These are phyloP conservation scores for Acanthurus lineatus DNA, from an alignment of 2,797 vertebrate species.

Conservation along the genomic window DNA sequence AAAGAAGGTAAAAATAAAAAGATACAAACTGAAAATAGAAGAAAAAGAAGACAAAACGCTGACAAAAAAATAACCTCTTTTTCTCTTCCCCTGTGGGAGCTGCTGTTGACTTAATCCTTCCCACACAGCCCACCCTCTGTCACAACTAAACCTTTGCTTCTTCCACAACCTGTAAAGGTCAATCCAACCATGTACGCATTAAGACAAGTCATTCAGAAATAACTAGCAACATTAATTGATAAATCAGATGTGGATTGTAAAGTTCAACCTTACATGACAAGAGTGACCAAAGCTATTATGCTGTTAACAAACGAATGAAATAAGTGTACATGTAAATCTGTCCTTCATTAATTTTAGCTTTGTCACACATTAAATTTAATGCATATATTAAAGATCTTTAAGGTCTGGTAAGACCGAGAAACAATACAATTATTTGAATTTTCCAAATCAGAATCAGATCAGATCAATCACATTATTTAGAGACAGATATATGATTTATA, in stretches of 20 bases:
- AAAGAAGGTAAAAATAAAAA: slow-evolving; percentile 11
- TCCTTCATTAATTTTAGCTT: not conserved
- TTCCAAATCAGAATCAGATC: too few relatives aligned
- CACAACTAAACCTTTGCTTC: slow-evolving; percentile 62
- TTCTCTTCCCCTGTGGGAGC: slow-evolving; percentile 61
- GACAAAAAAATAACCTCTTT: slow-evolving; percentile 59
- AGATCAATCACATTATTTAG: too few relatives aligned
- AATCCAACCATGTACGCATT: slow-evolving; percentile 44
- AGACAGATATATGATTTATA: too few relatives aligned
- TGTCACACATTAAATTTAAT: not conserved
- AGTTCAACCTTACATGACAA: slow-evolving; percentile 44
- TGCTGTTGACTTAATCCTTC: slow-evolving; percentile 70
- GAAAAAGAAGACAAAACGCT: slow-evolving; percentile 45
- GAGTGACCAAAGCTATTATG: slow-evolving; percentile 5
- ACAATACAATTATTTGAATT: not conserved
- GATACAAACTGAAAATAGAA: slow-evolving; percentile 25
- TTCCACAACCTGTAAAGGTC: slow-evolving; percentile 60
- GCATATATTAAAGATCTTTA: not conserved
- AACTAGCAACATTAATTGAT: slow-evolving; percentile 37
- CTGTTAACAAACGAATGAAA: slow-evolving; percentile 23
- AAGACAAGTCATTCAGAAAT: slow-evolving; percentile 46
- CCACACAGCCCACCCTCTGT: slow-evolving; percentile 53
- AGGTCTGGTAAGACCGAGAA: not conserved
- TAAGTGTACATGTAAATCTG: not conserved
- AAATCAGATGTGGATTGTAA: slow-evolving; percentile 15